These are phyloP conservation scores for Microvelia longipes DNA, from an alignment of 1,140 invertebrate species.

Conservation along the genomic window DNA sequence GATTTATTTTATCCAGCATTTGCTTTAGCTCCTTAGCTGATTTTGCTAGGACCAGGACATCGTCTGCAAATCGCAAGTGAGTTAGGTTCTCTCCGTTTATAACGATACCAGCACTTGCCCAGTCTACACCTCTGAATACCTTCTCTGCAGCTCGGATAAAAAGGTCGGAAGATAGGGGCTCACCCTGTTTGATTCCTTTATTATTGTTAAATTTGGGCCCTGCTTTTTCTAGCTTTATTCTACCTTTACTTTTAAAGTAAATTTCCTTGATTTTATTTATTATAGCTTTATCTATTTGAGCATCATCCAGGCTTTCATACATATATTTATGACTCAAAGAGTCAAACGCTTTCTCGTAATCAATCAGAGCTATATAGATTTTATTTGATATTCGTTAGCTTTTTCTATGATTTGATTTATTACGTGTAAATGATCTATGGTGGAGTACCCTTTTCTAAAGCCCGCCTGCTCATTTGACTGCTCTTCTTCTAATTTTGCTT, in stretches of 20 bases:
- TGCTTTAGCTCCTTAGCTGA: slow-evolving; percentile 4
- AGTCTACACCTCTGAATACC: slow-evolving; percentile 19
- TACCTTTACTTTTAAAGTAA: not conserved
- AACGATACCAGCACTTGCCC: slow-evolving; percentile 17
- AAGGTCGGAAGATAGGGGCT: slow-evolving; percentile 17
- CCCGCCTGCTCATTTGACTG: slow-evolving; percentile 27
- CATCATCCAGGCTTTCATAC: not conserved
- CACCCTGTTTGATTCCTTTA: slow-evolving; percentile 9
- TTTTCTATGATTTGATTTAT: slow-evolving; percentile 10
- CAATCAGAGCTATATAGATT: slow-evolving; percentile 3
- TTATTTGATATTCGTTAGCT: slow-evolving; percentile 8
- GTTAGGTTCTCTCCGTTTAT: slow-evolving; percentile 22
- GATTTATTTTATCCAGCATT: slow-evolving; percentile 8
- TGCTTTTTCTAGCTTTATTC: slow-evolving; percentile 1
- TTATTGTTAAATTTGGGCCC: not conserved
- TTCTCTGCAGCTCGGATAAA: slow-evolving; percentile 16
- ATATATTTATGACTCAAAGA: not conserved
- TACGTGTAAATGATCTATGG: slow-evolving; percentile 13
- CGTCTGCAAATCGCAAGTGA: slow-evolving; percentile 27
- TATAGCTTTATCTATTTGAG: not conserved
- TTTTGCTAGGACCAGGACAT: slow-evolving; percentile 22
- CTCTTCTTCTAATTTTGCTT: slow-evolving; percentile 20
- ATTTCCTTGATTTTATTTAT: not conserved
- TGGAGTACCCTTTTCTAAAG: slow-evolving; percentile 23
- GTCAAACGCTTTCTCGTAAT: not conserved